A percentile compares a stretch with the other conserved stretches of the same genome.
These are phyloP conservation scores for Oscheius myriophilus DNA, from an alignment of 2,888 invertebrate species.

Conservation along the genomic window DNA sequence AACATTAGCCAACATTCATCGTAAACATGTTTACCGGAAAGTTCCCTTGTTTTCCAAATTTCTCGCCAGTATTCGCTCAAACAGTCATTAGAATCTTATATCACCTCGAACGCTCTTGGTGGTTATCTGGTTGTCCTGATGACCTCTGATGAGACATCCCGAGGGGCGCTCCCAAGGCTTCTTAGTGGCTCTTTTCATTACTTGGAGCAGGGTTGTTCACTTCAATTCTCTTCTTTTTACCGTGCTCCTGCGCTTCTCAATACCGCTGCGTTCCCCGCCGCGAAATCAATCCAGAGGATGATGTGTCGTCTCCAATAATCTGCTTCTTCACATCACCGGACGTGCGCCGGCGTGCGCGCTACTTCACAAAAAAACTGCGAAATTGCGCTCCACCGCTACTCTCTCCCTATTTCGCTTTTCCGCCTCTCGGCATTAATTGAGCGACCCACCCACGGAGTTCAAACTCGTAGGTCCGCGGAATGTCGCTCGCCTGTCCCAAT, in stretches of 20 bases:
- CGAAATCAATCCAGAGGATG: constrained; percentile 19
- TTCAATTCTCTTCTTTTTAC: constrained; percentile 6
- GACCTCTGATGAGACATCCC: background rate
- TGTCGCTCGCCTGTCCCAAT: constrained; percentile 10
- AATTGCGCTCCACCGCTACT: background rate
- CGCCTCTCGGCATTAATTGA: constrained; percentile 1
- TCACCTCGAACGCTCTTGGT: background rate
- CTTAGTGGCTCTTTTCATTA: constrained; percentile 10
- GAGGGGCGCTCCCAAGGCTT: constrained; percentile 5
- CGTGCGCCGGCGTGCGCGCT: too few species aligned
- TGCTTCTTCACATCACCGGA: constrained; percentile 2
- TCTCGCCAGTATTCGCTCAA: too few species aligned
- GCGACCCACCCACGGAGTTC: background rate
- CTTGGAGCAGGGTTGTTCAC: background rate
- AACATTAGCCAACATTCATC: too few species aligned
- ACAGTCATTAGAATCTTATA: background rate
- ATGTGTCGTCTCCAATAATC: constrained; percentile 23
- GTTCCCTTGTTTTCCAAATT: too few species aligned
- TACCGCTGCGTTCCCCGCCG: constrained; percentile 4
- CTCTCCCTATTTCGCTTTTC: constrained; percentile 5
- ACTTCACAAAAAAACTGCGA: too few species aligned
- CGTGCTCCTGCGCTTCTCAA: constrained; percentile 1
- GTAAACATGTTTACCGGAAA: too few species aligned
- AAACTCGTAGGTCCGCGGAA: constrained; percentile 4
- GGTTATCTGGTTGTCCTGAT: background rate